Evolutionary conservation across 2,113 vertebrate genomes (phyloP), one percentile per base, ranked within the genome.

Genomic region (Elgaria multicarinata): DNA sequence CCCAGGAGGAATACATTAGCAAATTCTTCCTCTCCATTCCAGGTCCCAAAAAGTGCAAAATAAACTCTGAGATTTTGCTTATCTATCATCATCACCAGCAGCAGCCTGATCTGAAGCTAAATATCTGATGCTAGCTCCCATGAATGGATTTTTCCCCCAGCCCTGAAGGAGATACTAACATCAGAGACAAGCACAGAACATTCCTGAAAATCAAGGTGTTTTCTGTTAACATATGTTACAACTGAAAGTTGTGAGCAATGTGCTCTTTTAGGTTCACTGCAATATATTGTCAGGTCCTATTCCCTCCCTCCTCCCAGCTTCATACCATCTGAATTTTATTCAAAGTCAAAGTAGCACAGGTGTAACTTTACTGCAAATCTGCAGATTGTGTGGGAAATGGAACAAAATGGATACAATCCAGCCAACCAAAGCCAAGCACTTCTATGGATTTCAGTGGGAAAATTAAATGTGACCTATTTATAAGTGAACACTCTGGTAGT

Each of bases 191-290:
- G 79, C 28, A 55, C 69, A 42, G 79, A 90, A 89, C 81, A 79
- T 84, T 82, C 91, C 0, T 80, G 76, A 95, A 95, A 94, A 94
- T 89, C 90, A 87, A 93, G 89, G 42, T 90, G 78, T 58, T 85
- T 90, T 90, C 85, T 91, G 42, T 1, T 84, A 86, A 88, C 92
- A 78, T 83, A 93, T 9, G 64, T 82, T 69, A 78, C 64, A 71
- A 89, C 89, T 90, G 91, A 71, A 31, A 90, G 46, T 4, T 0
- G 0, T 66, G 24, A 86, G 67, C 75, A 92, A 79, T 13, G 81
- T 90, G 64, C 67, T 86, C 58, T 31, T 62, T 88, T 89, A 58
- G 85, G 90, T 1, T 20, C 62, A 79, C 90, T 80, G 14, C 2
- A 90, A 39, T 14, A 77, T 36, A 18, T 62, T 85, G 24, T 46